Evolutionary conservation across 2,113 vertebrate genomes (phyloP), one percentile per base, ranked within the genome.

Genomic region (Ciconia stormi): DNA sequence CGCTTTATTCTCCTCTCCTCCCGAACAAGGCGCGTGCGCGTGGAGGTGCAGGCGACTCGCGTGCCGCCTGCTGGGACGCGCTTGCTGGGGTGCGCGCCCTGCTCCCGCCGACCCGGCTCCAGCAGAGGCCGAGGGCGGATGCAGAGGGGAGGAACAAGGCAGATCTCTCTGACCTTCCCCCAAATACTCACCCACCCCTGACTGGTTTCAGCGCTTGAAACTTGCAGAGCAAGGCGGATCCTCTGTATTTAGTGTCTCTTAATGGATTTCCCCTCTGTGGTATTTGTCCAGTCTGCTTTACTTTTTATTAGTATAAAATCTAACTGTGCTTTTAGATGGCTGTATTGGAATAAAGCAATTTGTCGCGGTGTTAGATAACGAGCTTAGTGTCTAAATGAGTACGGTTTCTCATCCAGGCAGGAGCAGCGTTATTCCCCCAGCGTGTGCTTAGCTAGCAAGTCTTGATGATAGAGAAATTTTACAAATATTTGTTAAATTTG

Each of bases 11-110:
- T 47, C 13, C 29, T 19, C 61, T 49, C 8, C 42, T 32, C 2
- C 49, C 6, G 50, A 13, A 0, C 14, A 1, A 6, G n/a, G 38
- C 4, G 7, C 1, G 11, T 26, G 80, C 11, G 2, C 10, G 0
- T 9, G 61, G 52, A 34, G 76, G 17, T 5, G 65, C 30, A 9
- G 34, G 69, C 2, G 59, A 16, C 21, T 7, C 0, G 18, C 4
- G 23, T 13, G 56, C 70, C 34, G 46, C 7, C 44, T 25, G 29
- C 36, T 27, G 85, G 6, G 38, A 38, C 9, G 38, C 25, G 16
- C 44, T 8, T 8, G 8, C 49, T 13, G 65, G 71, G 19, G 1
- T 2, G 36, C 2, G 16, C 76, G 5, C 16, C 5, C 8, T 4
- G 49, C 58, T 23, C 12, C 38, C 56, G 18, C 1, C 2, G 46